Evolutionary conservation across 2,797 vertebrate species (phyloP).

Genomic region (Pelochelys cantorii): DNA sequence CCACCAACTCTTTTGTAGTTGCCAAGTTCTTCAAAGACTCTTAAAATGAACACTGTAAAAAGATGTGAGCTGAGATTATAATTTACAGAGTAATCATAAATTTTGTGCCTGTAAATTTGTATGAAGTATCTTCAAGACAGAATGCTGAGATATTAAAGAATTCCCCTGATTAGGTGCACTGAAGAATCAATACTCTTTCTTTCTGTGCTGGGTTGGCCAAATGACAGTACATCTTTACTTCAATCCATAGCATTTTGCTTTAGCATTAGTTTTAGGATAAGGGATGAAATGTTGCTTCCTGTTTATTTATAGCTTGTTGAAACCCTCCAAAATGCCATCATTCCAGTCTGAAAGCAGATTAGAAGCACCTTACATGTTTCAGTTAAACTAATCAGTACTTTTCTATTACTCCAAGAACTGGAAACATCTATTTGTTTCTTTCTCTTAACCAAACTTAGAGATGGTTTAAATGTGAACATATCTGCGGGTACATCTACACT

Average conservation of each 20-base stretch:
- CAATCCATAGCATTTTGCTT: background rate
- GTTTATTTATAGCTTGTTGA: slow-evolving; percentile 3
- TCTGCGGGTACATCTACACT: background rate
- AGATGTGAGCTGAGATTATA: slow-evolving; percentile 47
- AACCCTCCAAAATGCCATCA: slow-evolving; percentile 16
- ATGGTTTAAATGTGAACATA: background rate
- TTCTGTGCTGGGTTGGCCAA: slow-evolving; percentile 11
- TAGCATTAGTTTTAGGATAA: slow-evolving; percentile 11
- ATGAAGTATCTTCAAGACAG: slow-evolving; percentile 13
- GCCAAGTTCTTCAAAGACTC: slow-evolving; percentile 62
- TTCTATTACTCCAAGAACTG: background rate
- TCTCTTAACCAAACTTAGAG: background rate
- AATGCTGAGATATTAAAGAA: slow-evolving; percentile 22
- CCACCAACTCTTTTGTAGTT: slow-evolving; percentile 44
- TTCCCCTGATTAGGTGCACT: background rate
- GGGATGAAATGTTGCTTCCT: slow-evolving; percentile 12
- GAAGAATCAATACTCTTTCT: slow-evolving; percentile 1
- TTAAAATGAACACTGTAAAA: slow-evolving; percentile 69
- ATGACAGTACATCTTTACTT: background rate
- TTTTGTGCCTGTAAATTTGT: slow-evolving; percentile 45
- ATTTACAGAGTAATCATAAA: slow-evolving; percentile 49
- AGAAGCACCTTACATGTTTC: background rate
- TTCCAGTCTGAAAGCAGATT: slow-evolving; percentile 18
- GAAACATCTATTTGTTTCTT: background rate
- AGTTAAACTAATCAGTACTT: slow-evolving; percentile 10